Evolutionary conservation across 2,113 vertebrate genomes (phyloP).

Genomic region (Scartelaos histophorus): DNA sequence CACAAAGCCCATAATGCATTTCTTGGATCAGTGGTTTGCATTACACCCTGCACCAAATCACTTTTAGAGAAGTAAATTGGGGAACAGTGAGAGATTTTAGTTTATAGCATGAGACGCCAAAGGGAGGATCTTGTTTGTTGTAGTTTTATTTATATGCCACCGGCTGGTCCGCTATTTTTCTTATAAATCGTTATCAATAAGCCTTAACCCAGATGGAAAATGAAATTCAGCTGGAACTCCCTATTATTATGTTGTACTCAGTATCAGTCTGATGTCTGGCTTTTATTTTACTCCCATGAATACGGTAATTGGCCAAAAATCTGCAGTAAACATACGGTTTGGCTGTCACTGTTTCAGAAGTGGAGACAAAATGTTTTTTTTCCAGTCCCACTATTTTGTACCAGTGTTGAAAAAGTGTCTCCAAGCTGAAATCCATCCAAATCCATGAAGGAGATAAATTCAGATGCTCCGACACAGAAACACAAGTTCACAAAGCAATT

Average conservation of each 20-base stretch:
- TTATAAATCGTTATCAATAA: conserved; percentile 2
- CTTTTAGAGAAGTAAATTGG: conserved; percentile 22
- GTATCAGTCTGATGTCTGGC: conserved; percentile 7
- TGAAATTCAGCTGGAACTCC: not conserved
- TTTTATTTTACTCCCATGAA: conserved; percentile 22
- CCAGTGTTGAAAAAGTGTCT: conserved; percentile 15
- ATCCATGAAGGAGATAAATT: conserved; percentile 7
- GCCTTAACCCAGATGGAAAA: conserved; percentile 2
- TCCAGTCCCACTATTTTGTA: conserved; percentile 7
- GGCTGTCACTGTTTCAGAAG: conserved; percentile 9
- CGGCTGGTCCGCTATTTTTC: conserved; percentile 8
- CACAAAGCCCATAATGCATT: conserved; percentile 52
- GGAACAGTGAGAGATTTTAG: conserved; percentile 25
- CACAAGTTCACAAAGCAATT: not conserved
- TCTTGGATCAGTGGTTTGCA: conserved; percentile 41
- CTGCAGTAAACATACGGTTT: not conserved
- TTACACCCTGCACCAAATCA: conserved; percentile 21
- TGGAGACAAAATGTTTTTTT: conserved; percentile 15
- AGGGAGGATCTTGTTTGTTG: conserved; percentile 8
- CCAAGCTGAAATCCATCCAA: conserved; percentile 11
- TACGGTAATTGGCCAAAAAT: conserved; percentile 13
- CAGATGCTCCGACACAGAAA: not conserved
- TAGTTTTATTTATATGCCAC: conserved; percentile 10
- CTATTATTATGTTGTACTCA: not conserved
- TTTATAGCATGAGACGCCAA: conserved; percentile 7